Base-by-base conservation (phyloP, 1,140 invertebrate species). In the Lepidurus couesii region DNA sequence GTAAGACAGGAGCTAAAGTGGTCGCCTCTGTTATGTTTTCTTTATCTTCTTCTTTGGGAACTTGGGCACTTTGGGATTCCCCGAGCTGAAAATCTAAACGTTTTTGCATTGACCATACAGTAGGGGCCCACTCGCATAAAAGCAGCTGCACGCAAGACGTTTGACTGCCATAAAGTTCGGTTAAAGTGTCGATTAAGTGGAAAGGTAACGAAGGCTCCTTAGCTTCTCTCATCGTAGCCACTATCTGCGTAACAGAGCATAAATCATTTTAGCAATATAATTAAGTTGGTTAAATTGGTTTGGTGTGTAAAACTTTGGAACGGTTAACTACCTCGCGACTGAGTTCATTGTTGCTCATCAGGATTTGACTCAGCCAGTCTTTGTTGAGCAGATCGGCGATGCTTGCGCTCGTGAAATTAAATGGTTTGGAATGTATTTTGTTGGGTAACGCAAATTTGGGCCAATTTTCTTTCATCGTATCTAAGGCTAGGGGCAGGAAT, bases 71-170 rank as follows among this genome's bases (percentile, higher is more conserved):
- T 16, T 65, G 53, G 53, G 53, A 16, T 16, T 16, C 53, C 13
- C 8, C 53, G 6, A 65, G 53, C 7, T n/a, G 53, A 13, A 21
- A n/a, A 21, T 16, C 53, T 7, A 65, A 16, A 65, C 53, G 53
- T n/a, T 65, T 65, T 21, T 65, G 53, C 53, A 65, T 65, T 65
- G 53, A 65, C 53, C 53, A 65, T 65, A 65, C 21, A n/a, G 53
- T 65, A 1, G 53, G 53, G 5, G 53, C 53, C 53, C 53, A 65
- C 53, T 65, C 53, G 13, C 53, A 65, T 65, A 65, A 4, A 65
- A 65, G 53, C 16, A 65, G 53, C 53, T 65, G 53, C 13, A 65
- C 53, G 21, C 53, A 65, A 9, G 53, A 65, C 16, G 53, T 65
- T 65, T 65, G 53, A 21, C 53, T 65, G 21, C 53, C 53, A 21